Base-by-base conservation (phyloP, 2,113 vertebrate genomes). In the Setophaga petechia region DNA sequence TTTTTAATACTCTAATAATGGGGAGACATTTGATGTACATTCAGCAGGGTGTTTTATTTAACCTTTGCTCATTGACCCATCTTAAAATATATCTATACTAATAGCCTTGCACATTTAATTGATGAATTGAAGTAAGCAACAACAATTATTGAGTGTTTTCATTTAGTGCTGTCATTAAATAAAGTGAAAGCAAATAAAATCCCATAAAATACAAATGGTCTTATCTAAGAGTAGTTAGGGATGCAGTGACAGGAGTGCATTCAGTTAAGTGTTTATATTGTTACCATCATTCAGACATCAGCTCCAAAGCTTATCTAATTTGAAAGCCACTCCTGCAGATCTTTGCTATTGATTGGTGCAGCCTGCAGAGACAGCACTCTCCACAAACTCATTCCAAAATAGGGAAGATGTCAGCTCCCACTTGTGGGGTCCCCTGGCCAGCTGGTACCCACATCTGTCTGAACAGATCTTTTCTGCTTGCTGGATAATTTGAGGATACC, bases 231-330 rank as follows among this genome's bases (percentile, higher is more conserved):
- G 72, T 41, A 65, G 44, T 81, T 84, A 88, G 65, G 39, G 66
- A 93, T 71, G 82, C 90, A 95, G 54, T 68, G 88, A 94, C 89
- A 81, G 90, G 31, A 91, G 68, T 68, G 35, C 85, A 72, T 37
- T 90, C 84, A 93, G 84, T 91, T 84, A 85, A 95, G 75, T 62
- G 72, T 63, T 96, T 90, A 90, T 77, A 62, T 88, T 61, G 85
- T 74, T 93, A 57, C 79, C 67, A 72, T 88, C 85, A 57, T 49
- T 96, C 87, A 94, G 67, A 84, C 75, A 78, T 47, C 75, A 72
- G 78, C 57, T 87, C 44, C 58, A 82, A 85, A 77, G 79, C 79
- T 91, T 72, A 86, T 75, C 91, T 72, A 69, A 93, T 94, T 81
- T 86, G 65, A 91, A 95, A 94, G 65, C 68, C n/a, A 57, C 65